These are phyloP conservation scores for Thymelicus lineola DNA, from an alignment of 2,888 invertebrate species.

Conservation along the genomic window DNA sequence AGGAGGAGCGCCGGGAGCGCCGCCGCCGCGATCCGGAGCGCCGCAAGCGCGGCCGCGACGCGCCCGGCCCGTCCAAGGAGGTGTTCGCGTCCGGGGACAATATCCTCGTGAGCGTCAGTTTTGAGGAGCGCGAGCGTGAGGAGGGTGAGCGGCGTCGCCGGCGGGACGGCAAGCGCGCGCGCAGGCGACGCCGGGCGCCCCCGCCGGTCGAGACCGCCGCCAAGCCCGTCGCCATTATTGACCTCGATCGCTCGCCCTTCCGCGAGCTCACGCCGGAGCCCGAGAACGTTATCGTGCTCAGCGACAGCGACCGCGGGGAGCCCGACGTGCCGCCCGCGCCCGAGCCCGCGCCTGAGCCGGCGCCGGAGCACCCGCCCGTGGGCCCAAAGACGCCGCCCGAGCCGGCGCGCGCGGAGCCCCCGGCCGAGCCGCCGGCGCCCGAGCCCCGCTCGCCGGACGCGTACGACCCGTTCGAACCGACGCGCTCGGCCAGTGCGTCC, in stretches of 20 bases:
- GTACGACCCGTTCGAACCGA: slow-evolving; percentile 96
- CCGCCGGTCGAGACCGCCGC: slow-evolving; percentile 48
- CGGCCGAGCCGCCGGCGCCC: slow-evolving; percentile 73
- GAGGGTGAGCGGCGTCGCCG: slow-evolving; percentile 61
- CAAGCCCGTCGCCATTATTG: slow-evolving; percentile 94
- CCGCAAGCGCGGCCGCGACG: slow-evolving; percentile 65
- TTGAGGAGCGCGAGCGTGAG: slow-evolving; percentile 88
- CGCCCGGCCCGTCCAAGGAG: slow-evolving; percentile 90
- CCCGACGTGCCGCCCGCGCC: slow-evolving; percentile 66
- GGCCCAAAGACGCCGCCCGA: slow-evolving; percentile 50
- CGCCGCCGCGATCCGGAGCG: slow-evolving; percentile 52
- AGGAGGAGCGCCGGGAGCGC: slow-evolving; percentile 46
- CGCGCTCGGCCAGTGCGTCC: slow-evolving; percentile 90
- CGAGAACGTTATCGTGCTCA: slow-evolving; percentile 92
- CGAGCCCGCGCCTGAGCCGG: slow-evolving; percentile 49
- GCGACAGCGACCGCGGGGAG: slow-evolving; percentile 90
- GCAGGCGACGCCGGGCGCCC: slow-evolving; percentile 50
- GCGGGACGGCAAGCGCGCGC: slow-evolving; percentile 48
- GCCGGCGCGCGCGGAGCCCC: slow-evolving; percentile 85
- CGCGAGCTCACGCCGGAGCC: slow-evolving; percentile 93
- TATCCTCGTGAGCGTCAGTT: slow-evolving; percentile 96
- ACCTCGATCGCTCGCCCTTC: slow-evolving; percentile 93
- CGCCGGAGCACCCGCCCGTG: slow-evolving; percentile 45
- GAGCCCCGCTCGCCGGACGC: slow-evolving; percentile 89
- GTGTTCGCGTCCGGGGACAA: slow-evolving; percentile 97